These are phyloP conservation scores for Cirrhinus mrigala DNA, from an alignment of 2,797 vertebrate genomes.

Conservation along the genomic window DNA sequence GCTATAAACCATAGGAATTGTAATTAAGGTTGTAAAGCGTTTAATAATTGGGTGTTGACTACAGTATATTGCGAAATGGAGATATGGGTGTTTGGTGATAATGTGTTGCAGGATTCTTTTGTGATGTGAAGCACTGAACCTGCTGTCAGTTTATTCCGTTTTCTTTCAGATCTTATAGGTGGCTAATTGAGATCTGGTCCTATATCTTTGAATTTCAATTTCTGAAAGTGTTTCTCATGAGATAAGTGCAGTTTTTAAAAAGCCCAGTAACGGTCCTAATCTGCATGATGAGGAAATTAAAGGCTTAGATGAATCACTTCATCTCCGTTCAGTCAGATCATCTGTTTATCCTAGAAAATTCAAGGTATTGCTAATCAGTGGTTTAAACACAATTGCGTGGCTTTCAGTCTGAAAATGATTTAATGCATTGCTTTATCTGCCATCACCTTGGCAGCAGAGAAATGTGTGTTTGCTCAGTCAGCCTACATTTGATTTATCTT, in stretches of 20 bases:
- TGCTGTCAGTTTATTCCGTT: conserved; percentile 5
- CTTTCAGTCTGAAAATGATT: conserved; percentile 57
- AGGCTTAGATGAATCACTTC: conserved; percentile 50
- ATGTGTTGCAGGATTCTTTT: not conserved
- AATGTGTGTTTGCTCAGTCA: conserved; percentile 65
- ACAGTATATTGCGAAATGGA: not conserved
- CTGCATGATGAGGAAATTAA: conserved; percentile 54
- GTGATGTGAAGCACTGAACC: not conserved
- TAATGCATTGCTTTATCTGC: conserved; percentile 64
- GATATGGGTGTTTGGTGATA: not conserved
- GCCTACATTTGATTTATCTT: conserved; percentile 63
- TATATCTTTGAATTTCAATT: conserved; percentile 28
- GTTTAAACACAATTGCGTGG: conserved; percentile 55
- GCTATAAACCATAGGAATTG: conserved; percentile 7
- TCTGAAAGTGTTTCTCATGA: conserved; percentile 5
- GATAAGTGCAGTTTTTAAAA: not conserved
- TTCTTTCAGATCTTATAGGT: conserved; percentile 38
- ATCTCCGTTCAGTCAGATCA: conserved; percentile 40
- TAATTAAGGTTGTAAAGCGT: not conserved
- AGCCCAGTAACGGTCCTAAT: conserved; percentile 38
- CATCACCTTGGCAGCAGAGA: conserved; percentile 64
- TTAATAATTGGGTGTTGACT: not conserved
- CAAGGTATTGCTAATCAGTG: conserved; percentile 53
- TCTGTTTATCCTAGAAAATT: conserved; percentile 46
- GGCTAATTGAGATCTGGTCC: conserved; percentile 11